These are phyloP conservation scores for Ispidina picta DNA, from an alignment of 2,797 vertebrate genomes.

Conservation along the genomic window DNA sequence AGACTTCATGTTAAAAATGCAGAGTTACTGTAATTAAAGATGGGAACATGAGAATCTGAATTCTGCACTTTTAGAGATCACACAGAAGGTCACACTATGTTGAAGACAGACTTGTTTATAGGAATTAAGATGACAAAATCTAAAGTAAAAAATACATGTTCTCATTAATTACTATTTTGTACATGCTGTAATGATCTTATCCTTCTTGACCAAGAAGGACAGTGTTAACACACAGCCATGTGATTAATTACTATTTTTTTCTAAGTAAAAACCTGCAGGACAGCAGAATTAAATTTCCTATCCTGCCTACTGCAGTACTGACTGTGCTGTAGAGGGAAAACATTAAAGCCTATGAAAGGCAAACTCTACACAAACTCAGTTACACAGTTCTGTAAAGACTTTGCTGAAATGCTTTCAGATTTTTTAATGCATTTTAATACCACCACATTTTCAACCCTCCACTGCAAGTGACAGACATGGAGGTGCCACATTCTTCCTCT, in stretches of 20 bases:
- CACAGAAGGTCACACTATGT: accelerated
- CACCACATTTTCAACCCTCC: neutral
- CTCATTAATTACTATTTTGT: neutral
- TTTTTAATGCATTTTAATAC: neutral
- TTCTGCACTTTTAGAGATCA: neutral
- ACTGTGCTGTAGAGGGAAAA: neutral
- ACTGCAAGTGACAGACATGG: neutral
- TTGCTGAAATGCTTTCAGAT: neutral
- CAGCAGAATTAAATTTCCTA: neutral
- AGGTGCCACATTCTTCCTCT: neutral
- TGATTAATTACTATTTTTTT: neutral
- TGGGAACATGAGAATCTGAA: neutral
- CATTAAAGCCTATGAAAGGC: neutral
- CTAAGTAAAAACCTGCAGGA: neutral
- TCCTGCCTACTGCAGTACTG: neutral
- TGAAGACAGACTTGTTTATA: neutral
- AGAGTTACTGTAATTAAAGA: neutral
- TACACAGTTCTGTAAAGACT: neutral
- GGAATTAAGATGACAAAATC: neutral
- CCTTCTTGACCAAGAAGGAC: neutral
- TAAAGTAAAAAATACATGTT: neutral
- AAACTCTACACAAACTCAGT: neutral
- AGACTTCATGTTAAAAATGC: neutral
- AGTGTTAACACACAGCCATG: neutral
- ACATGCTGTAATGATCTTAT: neutral